Evolutionary conservation across 1,140 invertebrate species (phyloP).

Genomic region (Drosophila chauvacae): DNA sequence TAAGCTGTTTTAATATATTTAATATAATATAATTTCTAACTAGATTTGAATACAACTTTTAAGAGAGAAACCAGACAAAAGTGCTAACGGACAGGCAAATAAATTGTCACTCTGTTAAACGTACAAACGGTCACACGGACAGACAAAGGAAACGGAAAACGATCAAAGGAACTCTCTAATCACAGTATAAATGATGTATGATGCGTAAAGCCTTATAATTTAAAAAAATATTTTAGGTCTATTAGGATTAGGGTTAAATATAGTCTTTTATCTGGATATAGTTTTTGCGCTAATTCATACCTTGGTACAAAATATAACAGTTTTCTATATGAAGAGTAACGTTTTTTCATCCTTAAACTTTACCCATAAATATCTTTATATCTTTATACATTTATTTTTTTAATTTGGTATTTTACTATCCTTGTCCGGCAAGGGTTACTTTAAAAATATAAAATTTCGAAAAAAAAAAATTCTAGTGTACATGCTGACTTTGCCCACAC

Average conservation of each 20-base stretch:
- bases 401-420: too few species aligned
- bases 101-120: background rate
- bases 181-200: background rate
- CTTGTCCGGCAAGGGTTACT: too few species aligned
- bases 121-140: background rate
- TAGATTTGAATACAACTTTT: background rate
- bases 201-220: background rate
- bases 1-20: background rate
- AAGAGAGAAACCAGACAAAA: background rate
- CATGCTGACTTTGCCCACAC: slow-evolving; percentile 66
- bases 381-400: too few species aligned
- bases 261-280: background rate
- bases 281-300: background rate
- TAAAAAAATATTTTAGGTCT: background rate
- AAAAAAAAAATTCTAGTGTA: slow-evolving; percentile 2
- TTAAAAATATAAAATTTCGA: too few species aligned
- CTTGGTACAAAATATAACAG: background rate
- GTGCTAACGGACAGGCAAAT: background rate
- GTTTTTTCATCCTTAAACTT: too few species aligned
- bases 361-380: background rate
- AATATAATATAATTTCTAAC: background rate
- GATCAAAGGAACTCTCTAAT: background rate
- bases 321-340: too few species aligned
- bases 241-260: background rate
- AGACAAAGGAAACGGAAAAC: too few species aligned